These are phyloP conservation scores for Bombycilla garrulus DNA, from an alignment of 2,113 vertebrate species.

Conservation along the genomic window DNA sequence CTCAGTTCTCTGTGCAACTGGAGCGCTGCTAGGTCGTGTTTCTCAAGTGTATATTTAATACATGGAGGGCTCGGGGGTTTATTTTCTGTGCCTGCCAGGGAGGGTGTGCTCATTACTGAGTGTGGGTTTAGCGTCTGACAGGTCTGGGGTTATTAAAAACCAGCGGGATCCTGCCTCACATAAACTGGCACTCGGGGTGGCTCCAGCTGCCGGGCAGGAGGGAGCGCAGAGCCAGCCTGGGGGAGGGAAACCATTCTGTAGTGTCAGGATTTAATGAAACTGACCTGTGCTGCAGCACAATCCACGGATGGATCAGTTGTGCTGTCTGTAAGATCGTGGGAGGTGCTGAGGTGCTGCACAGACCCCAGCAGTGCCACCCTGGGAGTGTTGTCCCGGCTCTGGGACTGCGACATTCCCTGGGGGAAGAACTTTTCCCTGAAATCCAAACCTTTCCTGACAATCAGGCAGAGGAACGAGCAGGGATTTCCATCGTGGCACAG, in stretches of 20 bases:
- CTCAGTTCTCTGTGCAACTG: no score
- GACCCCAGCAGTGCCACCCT: not conserved
- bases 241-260: not conserved
- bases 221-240: not conserved
- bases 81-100: not conserved
- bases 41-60: conserved; percentile 28
- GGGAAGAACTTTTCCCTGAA: not conserved
- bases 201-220: not conserved
- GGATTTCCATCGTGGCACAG: rapidly evolving
- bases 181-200: not conserved
- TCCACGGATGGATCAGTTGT: not conserved
- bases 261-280: not conserved
- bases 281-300: not conserved
- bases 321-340: rapidly evolving
- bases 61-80: not conserved
- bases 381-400: rapidly evolving
- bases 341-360: not conserved
- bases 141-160: not conserved
- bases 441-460: rapidly evolving
- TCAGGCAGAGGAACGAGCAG: rapidly evolving
- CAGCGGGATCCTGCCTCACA: not conserved
- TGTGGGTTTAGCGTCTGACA: not conserved
- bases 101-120: not conserved
- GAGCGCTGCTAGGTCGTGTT: not conserved
- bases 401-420: not conserved